Conservation (phyloP, 2,888 invertebrate species). For the Lapara coniferarum region DNA sequence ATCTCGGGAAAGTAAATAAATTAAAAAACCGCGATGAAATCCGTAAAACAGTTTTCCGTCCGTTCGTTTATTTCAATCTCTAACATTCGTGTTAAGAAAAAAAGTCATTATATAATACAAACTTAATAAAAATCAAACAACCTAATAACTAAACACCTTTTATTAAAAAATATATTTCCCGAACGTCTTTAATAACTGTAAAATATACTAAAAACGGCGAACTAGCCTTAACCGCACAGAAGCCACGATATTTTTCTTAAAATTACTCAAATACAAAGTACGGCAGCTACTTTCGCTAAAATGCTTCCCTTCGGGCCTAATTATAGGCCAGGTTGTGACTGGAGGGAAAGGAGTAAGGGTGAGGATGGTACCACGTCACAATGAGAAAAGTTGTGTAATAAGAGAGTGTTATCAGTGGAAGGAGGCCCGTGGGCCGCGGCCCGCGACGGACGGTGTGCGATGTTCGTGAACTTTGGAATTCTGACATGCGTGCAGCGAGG, state of each 20-base stretch:
- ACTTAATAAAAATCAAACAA: background rate
- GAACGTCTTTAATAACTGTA: background rate
- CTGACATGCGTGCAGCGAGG: background rate
- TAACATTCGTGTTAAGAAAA: no score
- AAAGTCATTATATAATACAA: no score
- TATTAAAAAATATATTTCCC: no score
- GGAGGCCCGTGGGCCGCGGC: slow-evolving; percentile 41
- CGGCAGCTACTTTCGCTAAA: slow-evolving; percentile 39
- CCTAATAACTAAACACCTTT: background rate
- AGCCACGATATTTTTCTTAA: slow-evolving; percentile 50
- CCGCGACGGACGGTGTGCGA: background rate
- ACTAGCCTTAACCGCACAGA: slow-evolving; percentile 30
- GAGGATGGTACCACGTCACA: slow-evolving; percentile 59
- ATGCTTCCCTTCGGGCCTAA: slow-evolving; percentile 50
- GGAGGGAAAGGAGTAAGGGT: slow-evolving; percentile 30
- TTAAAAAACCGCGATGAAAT: no score
- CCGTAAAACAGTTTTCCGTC: no score
- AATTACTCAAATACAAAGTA: slow-evolving; percentile 48
- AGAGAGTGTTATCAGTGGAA: slow-evolving; percentile 51
- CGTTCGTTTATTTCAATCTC: no score
- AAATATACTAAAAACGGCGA: slow-evolving; percentile 27
- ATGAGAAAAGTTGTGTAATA: slow-evolving; percentile 72
- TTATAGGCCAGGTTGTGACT: slow-evolving; percentile 49
- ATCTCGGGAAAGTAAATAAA: no score
- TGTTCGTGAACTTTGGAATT: slow-evolving; percentile 11